phyloP scores from a whole-genome alignment of 23 tunicate genomes.

The Halocynthia roretzi region DNA sequence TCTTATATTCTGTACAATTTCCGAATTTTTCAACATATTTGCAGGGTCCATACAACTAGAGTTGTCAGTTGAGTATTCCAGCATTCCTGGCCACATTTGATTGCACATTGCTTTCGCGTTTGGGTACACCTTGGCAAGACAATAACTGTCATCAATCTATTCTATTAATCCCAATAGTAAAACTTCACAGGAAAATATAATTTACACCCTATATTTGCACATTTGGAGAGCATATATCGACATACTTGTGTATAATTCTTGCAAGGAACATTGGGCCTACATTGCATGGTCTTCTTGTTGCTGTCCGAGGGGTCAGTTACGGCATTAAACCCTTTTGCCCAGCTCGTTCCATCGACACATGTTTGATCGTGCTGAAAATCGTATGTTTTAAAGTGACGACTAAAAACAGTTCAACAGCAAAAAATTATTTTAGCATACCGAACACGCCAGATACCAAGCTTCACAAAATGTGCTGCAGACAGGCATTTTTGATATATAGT shows the following conservation, averaged over 20 bases:
- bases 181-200: too few relatives aligned
- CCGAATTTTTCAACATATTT: constrained; percentile 13
- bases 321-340: constrained; percentile 23
- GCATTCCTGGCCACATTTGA: constrained; percentile 31
- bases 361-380: constrained; percentile 29
- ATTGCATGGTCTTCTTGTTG: constrained; percentile 3
- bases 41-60: constrained; percentile 22
- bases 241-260: constrained; percentile 38
- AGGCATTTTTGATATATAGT: neutral
- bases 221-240: neutral
- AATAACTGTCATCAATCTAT: neutral
- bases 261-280: constrained; percentile 29
- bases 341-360: constrained; percentile 42
- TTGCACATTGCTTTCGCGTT: constrained; percentile 22
- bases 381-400: neutral
- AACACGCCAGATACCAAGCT: constrained; percentile 31
- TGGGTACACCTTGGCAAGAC: constrained; percentile 18
- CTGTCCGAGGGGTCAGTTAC: neutral
- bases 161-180: too few relatives aligned
- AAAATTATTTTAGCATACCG: constrained; percentile 9
- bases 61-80: constrained; percentile 18
- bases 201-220: neutral
- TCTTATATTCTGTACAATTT: neutral
- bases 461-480: constrained; percentile 47
- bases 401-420: neutral